Evolutionary conservation across 2,888 invertebrate species (phyloP).

Genomic region (Rambutsinella grinnellia): DNA sequence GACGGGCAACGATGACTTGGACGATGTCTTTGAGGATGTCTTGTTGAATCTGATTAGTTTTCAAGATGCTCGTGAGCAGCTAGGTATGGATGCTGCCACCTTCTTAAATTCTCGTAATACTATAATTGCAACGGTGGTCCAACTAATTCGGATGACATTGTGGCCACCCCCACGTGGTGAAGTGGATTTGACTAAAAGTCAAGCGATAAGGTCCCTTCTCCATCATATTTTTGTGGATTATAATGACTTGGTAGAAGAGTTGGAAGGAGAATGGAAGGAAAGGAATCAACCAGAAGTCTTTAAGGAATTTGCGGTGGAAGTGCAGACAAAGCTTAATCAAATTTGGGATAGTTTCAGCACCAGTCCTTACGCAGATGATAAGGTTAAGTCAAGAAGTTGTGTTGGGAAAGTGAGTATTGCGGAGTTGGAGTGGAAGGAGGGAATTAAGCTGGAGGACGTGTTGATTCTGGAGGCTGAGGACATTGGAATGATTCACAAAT

Average conservation of each 20-base stretch:
- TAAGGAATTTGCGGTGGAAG: no score
- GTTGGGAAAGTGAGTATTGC: neutral
- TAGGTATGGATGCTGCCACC: no score
- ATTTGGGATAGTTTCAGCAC: neutral
- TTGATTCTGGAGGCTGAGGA: neutral
- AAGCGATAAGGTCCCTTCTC: neutral
- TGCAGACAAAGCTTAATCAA: no score
- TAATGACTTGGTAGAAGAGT: neutral
- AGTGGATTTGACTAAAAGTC: neutral
- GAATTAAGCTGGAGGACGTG: neutral
- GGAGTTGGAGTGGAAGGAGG: neutral
- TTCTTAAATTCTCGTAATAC: neutral
- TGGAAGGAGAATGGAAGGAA: neutral
- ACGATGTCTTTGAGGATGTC: no score
- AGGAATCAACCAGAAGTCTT: neutral
- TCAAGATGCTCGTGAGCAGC: no score
- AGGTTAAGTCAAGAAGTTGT: neutral
- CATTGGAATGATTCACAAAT: neutral
- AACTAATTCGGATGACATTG: neutral
- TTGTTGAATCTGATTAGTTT: no score
- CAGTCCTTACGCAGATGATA: neutral
- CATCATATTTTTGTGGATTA: neutral
- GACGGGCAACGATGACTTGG: no score
- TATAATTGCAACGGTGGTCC: no score
- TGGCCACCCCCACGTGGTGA: neutral